A percentile compares a stretch with the other conserved stretches of the same genome.
phyloP scores from a whole-genome alignment of 2,113 vertebrate genomes.

The Malurus cyaneus region DNA sequence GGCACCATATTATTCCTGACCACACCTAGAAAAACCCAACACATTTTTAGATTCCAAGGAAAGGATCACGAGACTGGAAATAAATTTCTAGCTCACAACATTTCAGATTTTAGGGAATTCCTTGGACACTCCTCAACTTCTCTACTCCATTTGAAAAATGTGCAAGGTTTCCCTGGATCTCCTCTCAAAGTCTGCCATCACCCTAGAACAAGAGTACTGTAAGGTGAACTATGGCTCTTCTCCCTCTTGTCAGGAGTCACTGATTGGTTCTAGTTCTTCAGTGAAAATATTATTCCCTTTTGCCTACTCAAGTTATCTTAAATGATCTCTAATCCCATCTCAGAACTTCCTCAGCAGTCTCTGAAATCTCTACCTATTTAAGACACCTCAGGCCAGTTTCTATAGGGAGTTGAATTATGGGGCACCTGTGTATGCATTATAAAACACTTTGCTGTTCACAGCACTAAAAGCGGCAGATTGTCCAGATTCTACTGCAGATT shows the following conservation, averaged over 20 bases:
- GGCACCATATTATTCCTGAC: neutral
- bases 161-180: neutral
- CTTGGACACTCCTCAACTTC: neutral
- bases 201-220: neutral
- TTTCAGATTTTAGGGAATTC: neutral
- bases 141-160: neutral
- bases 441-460: neutral
- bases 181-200: neutral
- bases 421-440: neutral
- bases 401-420: neutral
- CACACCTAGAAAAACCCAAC: neutral
- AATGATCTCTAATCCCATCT: neutral
- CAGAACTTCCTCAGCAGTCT: neutral
- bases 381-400: neutral
- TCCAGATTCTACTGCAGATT: neutral
- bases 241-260: neutral
- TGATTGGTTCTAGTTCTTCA: neutral
- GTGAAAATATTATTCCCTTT: neutral
- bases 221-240: neutral
- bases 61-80: neutral
- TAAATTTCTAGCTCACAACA: neutral
- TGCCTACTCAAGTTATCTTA: neutral
- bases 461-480: neutral
- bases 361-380: neutral
- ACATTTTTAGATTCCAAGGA: neutral